phyloP scores from a whole-genome alignment of 2,797 vertebrate genomes.

The Enteromius argenteus region DNA sequence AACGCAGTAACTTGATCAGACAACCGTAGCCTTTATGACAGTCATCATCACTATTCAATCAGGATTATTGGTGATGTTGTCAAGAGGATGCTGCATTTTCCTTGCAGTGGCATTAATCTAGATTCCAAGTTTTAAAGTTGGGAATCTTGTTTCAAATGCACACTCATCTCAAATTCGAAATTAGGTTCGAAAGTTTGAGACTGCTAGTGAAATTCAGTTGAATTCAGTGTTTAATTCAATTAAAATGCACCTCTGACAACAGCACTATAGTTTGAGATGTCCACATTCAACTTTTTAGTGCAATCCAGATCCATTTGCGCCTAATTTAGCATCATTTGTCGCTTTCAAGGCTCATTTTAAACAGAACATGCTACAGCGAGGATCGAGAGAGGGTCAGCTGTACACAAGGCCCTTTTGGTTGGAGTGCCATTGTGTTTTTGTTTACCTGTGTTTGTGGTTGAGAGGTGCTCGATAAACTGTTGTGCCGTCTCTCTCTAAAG shows the following conservation, averaged over 20 bases:
- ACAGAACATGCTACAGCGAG: constrained; percentile 54
- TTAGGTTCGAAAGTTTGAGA: neutral
- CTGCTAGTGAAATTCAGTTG: neutral
- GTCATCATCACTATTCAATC: constrained; percentile 76
- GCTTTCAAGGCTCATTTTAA: constrained; percentile 59
- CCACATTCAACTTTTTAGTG: constrained; percentile 18
- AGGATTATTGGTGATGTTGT: constrained; percentile 71
- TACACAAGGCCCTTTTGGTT: constrained; percentile 54
- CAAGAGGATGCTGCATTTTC: constrained; percentile 61
- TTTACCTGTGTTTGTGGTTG: constrained; percentile 68
- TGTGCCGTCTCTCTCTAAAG: constrained; percentile 43
- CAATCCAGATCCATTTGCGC: constrained; percentile 30
- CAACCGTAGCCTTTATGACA: constrained; percentile 78
- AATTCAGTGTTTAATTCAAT: neutral
- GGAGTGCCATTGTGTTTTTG: constrained; percentile 69
- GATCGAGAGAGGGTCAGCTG: constrained; percentile 60
- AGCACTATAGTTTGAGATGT: neutral
- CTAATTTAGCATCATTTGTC: constrained; percentile 61
- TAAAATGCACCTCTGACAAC: neutral
- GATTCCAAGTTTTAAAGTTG: constrained; percentile 63
- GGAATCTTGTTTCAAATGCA: constrained; percentile 36
- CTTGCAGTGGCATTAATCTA: constrained; percentile 64
- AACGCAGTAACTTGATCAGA: constrained; percentile 79
- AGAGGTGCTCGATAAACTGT: constrained; percentile 65
- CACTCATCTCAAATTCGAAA: neutral